Conservation (phyloP, 2,797 vertebrate genomes). For the Numenius phaeopus region DNA sequence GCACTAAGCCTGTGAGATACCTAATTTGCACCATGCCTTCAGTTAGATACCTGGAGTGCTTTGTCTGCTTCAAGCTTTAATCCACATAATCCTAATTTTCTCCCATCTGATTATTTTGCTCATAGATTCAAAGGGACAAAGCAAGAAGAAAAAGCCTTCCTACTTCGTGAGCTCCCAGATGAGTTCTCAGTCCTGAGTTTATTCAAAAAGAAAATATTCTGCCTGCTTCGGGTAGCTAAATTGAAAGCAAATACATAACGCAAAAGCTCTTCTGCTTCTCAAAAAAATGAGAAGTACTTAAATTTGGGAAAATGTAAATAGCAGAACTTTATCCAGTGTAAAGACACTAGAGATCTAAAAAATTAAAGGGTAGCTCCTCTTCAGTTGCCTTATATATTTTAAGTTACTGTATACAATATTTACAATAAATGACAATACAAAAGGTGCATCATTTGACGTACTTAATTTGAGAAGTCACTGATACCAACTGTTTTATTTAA, state of each 20-base stretch:
- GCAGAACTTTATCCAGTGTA: not conserved
- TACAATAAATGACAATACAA: not conserved
- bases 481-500: not conserved
- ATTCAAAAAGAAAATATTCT: not conserved
- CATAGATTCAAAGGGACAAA: not conserved
- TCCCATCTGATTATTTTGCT: not conserved
- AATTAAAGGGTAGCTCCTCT: not conserved
- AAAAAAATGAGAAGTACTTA: not conserved
- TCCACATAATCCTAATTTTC: not conserved
- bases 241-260: not conserved
- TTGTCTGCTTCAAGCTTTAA: not conserved
- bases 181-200: not conserved
- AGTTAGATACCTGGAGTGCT: not conserved
- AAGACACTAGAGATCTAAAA: not conserved
- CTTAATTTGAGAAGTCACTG: not conserved
- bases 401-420: not conserved
- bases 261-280: not conserved
- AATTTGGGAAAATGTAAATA: not conserved
- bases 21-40: not conserved
- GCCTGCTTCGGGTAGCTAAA: not conserved
- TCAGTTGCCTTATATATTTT: not conserved
- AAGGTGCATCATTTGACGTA: not conserved
- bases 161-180: not conserved
- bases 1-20: not conserved
- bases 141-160: not conserved